Evolutionary conservation across 2,113 vertebrate species (phyloP), one percentile per base, ranked within the genome.

Genomic region (Beaufortia kweichowensis): DNA sequence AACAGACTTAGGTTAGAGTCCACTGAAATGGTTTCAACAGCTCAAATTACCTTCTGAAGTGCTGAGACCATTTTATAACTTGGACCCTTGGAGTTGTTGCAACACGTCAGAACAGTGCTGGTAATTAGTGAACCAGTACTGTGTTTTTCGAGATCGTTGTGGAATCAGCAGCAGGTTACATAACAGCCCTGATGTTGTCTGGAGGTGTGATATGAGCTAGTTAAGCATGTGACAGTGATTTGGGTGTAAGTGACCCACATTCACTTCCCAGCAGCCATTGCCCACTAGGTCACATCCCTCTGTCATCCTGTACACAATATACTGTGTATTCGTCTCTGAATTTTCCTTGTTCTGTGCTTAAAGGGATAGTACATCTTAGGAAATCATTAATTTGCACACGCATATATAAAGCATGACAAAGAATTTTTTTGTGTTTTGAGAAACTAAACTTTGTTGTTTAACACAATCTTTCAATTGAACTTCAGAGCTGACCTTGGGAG

Each of bases 131-230:
- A 86, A 79, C 81, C 68, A 78, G 84, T 80, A 78, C 80, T 78
- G 82, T 75, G 75, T 68, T 39, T 59, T 76, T 56, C 65, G 41
- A 0, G 79, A 75, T 75, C 19, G 55, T 64, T 83, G 33, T 80
- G 50, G 73, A 89, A 92, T 92, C 90, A 89, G 88, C 90, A 91
- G 87, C 84, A 78, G 82, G 82, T 92, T 92, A 88, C 82, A 70
- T 91, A 91, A 91, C 82, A 53, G 84, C 87, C 84, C 77, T 80
- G 86, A 87, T 87, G n/a, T n/a, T n/a, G 85, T 84, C 90, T 88
- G 79, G 87, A 91, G 87, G 88, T 85, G 69, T 85, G 89, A 90
- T 89, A 88, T 87, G 88, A 91, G 87, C 86, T 88, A 84, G 87
- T 86, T 85, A 86, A 88, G 88, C 89, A 90, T 88, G 87, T 90